phyloP scores from a whole-genome alignment of 2,888 invertebrate genomes.

The Craniophora ligustri region DNA sequence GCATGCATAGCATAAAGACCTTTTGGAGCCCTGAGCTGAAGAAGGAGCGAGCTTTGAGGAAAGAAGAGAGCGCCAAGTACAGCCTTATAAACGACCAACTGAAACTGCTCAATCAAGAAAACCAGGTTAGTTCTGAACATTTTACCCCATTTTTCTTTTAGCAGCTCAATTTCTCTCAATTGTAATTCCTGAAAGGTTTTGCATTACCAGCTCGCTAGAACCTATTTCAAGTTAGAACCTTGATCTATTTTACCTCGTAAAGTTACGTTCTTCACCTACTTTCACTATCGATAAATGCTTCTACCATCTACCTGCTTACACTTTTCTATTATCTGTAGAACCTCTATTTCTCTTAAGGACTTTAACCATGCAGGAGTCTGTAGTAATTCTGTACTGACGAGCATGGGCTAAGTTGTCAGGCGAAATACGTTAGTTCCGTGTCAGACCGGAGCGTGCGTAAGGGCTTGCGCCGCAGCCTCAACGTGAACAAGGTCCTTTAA shows the following conservation, averaged over 20 bases:
- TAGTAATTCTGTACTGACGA: background rate
- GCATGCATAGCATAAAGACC: slow-evolving; percentile 99
- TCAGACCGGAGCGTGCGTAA: background rate
- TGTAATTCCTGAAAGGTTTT: slow-evolving; percentile 14
- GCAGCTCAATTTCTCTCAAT: slow-evolving; percentile 2
- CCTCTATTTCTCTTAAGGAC: too few relatives aligned
- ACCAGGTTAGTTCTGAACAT: slow-evolving; percentile 92
- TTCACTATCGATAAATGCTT: background rate
- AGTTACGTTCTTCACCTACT: background rate
- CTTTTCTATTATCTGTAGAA: background rate
- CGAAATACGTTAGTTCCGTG: background rate
- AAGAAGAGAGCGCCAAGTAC: slow-evolving; percentile 99
- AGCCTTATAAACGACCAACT: slow-evolving; percentile 98
- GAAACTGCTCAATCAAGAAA: slow-evolving; percentile 98
- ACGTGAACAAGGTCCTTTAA: background rate
- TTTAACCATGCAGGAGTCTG: too few relatives aligned
- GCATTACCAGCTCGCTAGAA: slow-evolving; percentile 4
- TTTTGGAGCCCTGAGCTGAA: slow-evolving; percentile 99
- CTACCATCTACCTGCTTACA: background rate
- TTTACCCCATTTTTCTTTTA: background rate
- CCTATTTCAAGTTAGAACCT: too few relatives aligned
- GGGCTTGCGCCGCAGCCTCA: background rate
- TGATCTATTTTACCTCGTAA: background rate
- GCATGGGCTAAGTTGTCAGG: background rate
- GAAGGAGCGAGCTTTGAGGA: slow-evolving; percentile 98